Base-by-base conservation (phyloP, 2,113 vertebrate species). In the Pelusios castaneus region DNA sequence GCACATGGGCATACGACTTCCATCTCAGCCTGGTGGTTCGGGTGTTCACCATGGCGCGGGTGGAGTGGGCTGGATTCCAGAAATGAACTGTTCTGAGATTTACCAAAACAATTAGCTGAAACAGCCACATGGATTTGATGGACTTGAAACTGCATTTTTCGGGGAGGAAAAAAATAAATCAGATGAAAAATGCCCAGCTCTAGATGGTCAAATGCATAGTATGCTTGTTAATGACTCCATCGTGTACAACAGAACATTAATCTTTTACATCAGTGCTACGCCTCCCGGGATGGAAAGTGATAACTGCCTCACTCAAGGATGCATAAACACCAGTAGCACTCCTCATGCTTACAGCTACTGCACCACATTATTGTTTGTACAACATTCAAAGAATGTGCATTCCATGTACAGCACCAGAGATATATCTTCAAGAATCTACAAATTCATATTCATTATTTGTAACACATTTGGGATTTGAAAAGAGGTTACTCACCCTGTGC, bases 241-340 rank as follows among this genome's bases (percentile, higher is more conserved):
- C 25, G 0, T 24, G 24, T 38, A 6, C 21, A 73, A 73, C 52
- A 58, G 10, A 80, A 52, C 38, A 29, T 47, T 79, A 90, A 60
- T 6, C 14, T 45, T 34, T 49, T n/a, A 67, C 31, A 1, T 63
- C 73, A 60, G 16, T 60, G 29, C 58, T 16, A 31, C 58, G 31
- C 29, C 58, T n/a, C n/a, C 67, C 87, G 49, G 24, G 54, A 58
- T 0, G 0, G 3, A 9, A 47, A 79, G 79, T 87, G 60, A 43
- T 14, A 29, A n/a, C 31, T 4, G 12, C 43, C 67, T 85, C 55
- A 43, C 29, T 78, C 47, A 31, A 58, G 70, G 51, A 91, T 22
- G 51, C 51, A 52, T 52, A 56, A 85, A 60, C 16, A 3, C 3
- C 0, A 31, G 1, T 22, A 12, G 22, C n/a, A 73, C 10, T 17